Evolutionary conservation across 2,888 invertebrate species (phyloP).

Genomic region (Protonemura montana): DNA sequence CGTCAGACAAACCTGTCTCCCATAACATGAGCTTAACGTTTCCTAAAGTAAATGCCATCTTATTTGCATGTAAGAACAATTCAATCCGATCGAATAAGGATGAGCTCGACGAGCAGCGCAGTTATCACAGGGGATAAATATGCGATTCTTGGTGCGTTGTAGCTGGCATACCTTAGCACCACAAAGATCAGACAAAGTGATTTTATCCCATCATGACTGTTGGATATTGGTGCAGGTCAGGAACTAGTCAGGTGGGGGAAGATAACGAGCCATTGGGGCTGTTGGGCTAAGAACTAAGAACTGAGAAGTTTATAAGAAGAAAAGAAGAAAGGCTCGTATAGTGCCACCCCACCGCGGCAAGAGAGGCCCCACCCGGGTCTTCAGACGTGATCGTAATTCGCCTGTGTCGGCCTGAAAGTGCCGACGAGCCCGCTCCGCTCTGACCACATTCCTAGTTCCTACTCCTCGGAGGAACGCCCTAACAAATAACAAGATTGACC

Average conservation of each 20-base stretch:
- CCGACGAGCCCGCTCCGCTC: neutral
- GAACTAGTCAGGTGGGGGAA: neutral
- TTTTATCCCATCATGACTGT: neutral
- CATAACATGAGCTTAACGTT: no score
- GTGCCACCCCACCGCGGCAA: neutral
- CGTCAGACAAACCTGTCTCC: no score
- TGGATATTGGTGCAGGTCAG: neutral
- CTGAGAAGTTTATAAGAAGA: no score
- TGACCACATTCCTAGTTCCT: neutral
- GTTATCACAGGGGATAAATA: neutral
- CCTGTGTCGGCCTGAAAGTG: neutral
- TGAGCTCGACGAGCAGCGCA: neutral
- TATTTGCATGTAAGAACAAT: neutral
- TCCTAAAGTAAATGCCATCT: neutral
- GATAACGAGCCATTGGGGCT: neutral
- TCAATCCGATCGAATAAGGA: neutral
- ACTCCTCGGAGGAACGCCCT: neutral
- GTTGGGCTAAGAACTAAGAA: neutral
- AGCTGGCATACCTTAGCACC: neutral
- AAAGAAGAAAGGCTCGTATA: neutral
- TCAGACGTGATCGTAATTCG: neutral
- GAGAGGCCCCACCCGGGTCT: neutral
- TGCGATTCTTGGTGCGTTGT: neutral
- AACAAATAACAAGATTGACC: conserved; percentile 12
- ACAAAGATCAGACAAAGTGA: neutral